A percentile compares a stretch with the other conserved stretches of the same genome.
phyloP scores from a whole-genome alignment of 2,888 invertebrate species.

The Formica aserva region DNA sequence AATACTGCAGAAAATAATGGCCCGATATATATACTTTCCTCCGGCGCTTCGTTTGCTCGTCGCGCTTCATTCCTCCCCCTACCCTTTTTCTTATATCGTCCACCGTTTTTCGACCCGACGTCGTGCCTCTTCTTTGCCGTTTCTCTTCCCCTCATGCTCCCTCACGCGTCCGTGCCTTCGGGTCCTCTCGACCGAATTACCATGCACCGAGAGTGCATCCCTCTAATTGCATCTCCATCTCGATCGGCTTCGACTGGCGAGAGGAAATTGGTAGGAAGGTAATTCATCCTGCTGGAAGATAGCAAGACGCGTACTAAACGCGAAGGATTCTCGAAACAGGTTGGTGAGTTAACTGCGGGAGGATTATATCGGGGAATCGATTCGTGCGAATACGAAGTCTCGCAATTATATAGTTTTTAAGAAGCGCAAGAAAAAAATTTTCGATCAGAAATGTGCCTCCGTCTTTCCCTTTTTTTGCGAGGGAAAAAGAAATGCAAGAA shows the following conservation, averaged over 20 bases:
- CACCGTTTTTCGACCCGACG: constrained; percentile 41
- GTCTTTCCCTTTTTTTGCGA: constrained; percentile 54
- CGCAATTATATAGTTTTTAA: neutral
- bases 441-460: neutral
- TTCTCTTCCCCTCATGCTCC: constrained; percentile 17
- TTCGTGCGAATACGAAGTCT: neutral
- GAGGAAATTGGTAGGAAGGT: constrained; percentile 72
- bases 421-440: neutral
- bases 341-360: constrained; percentile 2
- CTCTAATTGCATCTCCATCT: constrained; percentile 77
- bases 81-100: constrained; percentile 46
- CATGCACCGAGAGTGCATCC: constrained; percentile 75
- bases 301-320: constrained; percentile 58
- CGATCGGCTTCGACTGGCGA: constrained; percentile 67
- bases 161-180: constrained; percentile 48
- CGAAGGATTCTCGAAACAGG: constrained; percentile 65
- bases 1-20: constrained; percentile 82
- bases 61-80: constrained; percentile 56
- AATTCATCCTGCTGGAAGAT: constrained; percentile 68
- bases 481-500: constrained; percentile 60
- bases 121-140: constrained; percentile 18
- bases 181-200: constrained; percentile 72
- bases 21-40: constrained; percentile 75
- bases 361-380: constrained; percentile 63
- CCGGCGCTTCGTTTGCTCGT: constrained; percentile 57